Conservation (phyloP, 2,113 vertebrate species). For the Psilopogon haemacephalus region DNA sequence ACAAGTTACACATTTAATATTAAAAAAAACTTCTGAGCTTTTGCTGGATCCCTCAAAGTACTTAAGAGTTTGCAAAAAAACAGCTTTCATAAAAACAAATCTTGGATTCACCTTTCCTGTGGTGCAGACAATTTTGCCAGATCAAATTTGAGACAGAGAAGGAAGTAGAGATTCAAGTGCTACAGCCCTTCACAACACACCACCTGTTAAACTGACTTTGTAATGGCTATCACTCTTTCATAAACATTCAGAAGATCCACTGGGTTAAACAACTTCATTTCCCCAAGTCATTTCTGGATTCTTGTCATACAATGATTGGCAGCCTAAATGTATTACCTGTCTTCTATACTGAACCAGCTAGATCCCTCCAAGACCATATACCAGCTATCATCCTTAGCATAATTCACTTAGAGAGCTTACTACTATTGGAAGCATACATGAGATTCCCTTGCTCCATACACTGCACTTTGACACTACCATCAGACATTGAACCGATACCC, state of each 20-base stretch:
- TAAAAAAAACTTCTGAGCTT: not conserved
- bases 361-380: not conserved
- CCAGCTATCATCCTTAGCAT: not conserved
- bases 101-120: not conserved
- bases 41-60: not conserved
- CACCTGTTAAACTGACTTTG: not conserved
- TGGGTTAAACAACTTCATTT: not conserved
- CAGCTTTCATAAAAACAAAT: constrained; percentile 12
- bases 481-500: not conserved
- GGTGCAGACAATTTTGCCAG: not conserved
- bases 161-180: not conserved
- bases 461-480: not conserved
- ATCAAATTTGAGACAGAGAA: not conserved
- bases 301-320: not conserved
- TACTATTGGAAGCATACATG: not conserved
- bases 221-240: not conserved
- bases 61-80: not conserved
- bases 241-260: not conserved
- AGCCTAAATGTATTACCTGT: not conserved
- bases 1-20: not conserved
- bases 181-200: not conserved
- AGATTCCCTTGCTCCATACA: fast-evolving
- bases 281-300: not conserved
- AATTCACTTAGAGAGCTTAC: not conserved
- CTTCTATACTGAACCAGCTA: not conserved